Evolutionary conservation across 2,888 invertebrate species (phyloP), one percentile per base, ranked within the genome.

Genomic region (Allolobophora icterica): DNA sequence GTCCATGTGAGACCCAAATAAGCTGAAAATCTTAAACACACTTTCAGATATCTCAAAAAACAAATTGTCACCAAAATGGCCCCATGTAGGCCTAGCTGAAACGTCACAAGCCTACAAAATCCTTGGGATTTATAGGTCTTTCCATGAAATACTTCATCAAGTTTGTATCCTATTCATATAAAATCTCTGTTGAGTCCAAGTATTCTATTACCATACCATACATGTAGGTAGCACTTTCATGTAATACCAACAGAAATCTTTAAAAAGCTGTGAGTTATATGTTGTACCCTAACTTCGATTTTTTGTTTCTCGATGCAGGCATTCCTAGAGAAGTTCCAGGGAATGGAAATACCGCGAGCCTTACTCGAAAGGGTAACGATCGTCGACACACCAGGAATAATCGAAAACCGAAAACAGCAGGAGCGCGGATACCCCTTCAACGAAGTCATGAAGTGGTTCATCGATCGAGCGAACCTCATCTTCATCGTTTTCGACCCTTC

Each of bases 391-490:
- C 98, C 98, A 92, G 98, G 98, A 92, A 98, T 99, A 94, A 96
- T 98, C 94, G 98, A 99, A 96, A 94, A 94, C 92, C 97, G 98
- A 93, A 98, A 98, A 95, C 98, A 98, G 96, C 98, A 98, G 96
- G 98, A 98, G 90, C 97, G 98, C 91, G 97, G 98, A 92, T 98
- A 98, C 95, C 98, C 98, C 91, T 98, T 98, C 96, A 98, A 98
- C 95, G 98, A 98, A 95, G 98, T 98, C 90, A 98, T 98, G 95
- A 98, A 98, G 95, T 99, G 98, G 98, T 98, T 99, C 96, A 98
- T 98, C 94, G 98, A 98, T 96, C 97, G 98, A 92, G 98, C 98
- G 40, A 98, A 98, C 95, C 97, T 98, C 93, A 98, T 99, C 95
- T 98, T 98, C 96, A 96, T 99, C 91, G 97, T 98, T 58, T 98